Conservation (phyloP, 2,113 vertebrate species). For the Paramisgurnus dabryanus region DNA sequence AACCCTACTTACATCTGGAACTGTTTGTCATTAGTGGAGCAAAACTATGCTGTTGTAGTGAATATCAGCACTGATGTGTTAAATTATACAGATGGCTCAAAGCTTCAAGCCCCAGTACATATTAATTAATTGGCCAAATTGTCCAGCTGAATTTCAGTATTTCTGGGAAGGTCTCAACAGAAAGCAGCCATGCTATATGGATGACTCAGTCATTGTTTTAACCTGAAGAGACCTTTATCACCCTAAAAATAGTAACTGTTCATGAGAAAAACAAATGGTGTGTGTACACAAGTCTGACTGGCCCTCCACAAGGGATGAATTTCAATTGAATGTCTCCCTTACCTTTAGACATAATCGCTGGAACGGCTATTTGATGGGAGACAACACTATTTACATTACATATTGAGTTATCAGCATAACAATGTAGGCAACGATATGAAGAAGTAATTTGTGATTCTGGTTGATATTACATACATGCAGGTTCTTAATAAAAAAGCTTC, state of each 20-base stretch:
- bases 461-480: too few relatives aligned
- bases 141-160: not conserved
- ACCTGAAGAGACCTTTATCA: constrained; percentile 3
- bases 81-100: too few relatives aligned
- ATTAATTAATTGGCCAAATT: not conserved
- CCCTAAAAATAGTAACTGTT: constrained; percentile 33
- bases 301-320: constrained; percentile 19
- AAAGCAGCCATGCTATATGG: not conserved
- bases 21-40: too few relatives aligned
- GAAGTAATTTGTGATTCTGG: too few relatives aligned
- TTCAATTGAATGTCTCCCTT: not conserved
- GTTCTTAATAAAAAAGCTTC: too few relatives aligned
- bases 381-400: not conserved
- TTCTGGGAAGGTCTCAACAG: not conserved
- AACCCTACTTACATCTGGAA: too few relatives aligned
- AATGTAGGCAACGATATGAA: too few relatives aligned
- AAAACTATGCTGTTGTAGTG: too few relatives aligned
- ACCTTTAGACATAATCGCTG: not conserved
- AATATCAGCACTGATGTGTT: too few relatives aligned
- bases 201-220: constrained; percentile 16
- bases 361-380: not conserved
- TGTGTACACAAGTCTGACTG: constrained; percentile 7
- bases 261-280: constrained; percentile 15
- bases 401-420: too few relatives aligned
- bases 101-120: too few relatives aligned